Evolutionary conservation across 1,140 invertebrate genomes (phyloP).

Genomic region (Saccostrea echinata): DNA sequence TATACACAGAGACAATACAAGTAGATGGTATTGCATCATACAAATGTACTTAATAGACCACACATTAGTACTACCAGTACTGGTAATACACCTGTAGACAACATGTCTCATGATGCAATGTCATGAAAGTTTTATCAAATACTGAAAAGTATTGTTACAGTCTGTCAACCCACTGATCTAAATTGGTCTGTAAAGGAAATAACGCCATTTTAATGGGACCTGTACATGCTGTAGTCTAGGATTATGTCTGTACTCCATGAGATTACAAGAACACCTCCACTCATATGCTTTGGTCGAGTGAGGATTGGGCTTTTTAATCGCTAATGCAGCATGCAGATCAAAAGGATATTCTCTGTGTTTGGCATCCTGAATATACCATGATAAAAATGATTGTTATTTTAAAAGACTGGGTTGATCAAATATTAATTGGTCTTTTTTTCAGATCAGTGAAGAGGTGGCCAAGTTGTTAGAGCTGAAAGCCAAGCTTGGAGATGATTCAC

Average conservation of each 20-base stretch:
- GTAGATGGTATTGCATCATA: not conserved
- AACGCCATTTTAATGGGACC: too few species aligned
- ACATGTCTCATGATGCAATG: slow-evolving; percentile 17
- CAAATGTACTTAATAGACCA: not conserved
- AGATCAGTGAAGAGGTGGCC: slow-evolving; percentile 90
- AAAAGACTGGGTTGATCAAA: not conserved
- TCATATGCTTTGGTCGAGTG: slow-evolving; percentile 9
- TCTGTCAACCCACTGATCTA: not conserved
- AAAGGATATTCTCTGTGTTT: not conserved
- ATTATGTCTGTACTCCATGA: not conserved
- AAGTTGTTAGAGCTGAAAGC: slow-evolving; percentile 91
- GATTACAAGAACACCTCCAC: not conserved
- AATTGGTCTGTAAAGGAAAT: not conserved
- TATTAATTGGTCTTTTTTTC: slow-evolving; percentile 61
- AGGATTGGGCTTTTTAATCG: not conserved
- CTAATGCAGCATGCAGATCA: not conserved
- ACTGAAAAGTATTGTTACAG: not conserved
- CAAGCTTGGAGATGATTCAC: slow-evolving; percentile 82
- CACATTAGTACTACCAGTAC: not conserved
- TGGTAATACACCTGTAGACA: not conserved
- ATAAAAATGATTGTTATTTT: not conserved
- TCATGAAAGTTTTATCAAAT: not conserved
- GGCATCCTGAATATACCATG: not conserved
- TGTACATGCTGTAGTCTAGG: not conserved
- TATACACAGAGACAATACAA: not conserved